Percentiles rank a stretch among this genome's conserved stretches.
These are phyloP conservation scores for Hemibagrus wyckioides DNA, from an alignment of 2,113 vertebrate species.

Conservation along the genomic window DNA sequence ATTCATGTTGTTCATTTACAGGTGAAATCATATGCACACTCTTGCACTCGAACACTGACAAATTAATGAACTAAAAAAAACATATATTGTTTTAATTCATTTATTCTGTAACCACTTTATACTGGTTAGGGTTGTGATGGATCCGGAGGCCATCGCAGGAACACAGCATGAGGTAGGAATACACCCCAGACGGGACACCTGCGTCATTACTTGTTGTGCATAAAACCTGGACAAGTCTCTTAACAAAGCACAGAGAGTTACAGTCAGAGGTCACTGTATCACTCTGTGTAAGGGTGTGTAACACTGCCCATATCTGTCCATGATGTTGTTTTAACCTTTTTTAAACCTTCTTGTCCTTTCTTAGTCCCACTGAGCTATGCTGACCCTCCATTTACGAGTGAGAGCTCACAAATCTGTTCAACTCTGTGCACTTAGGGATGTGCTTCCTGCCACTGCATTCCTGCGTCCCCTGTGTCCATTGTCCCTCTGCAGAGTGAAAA, in stretches of 20 bases:
- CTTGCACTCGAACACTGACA: background rate
- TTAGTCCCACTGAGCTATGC: slow-evolving; percentile 1
- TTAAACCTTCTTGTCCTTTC: slow-evolving; percentile 21
- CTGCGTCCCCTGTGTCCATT: slow-evolving; percentile 51
- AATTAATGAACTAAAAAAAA: background rate
- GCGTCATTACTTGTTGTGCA: background rate
- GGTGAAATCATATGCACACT: background rate
- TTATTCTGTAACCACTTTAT: background rate
- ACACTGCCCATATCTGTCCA: background rate
- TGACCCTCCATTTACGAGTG: slow-evolving; percentile 22
- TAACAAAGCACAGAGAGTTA: background rate
- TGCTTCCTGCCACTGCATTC: slow-evolving; percentile 51
- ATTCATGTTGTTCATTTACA: background rate
- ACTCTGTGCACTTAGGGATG: slow-evolving; percentile 30
- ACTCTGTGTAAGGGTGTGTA: background rate
- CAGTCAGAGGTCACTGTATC: background rate
- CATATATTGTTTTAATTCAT: background rate
- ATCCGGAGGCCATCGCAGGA: background rate
- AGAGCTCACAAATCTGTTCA: slow-evolving; percentile 29
- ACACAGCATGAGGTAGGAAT: background rate
- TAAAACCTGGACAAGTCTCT: background rate
- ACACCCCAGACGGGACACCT: background rate
- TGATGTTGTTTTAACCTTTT: background rate
- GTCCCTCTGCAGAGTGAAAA: slow-evolving; percentile 55
- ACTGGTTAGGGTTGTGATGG: background rate